phyloP scores from a whole-genome alignment of 2,113 vertebrate genomes.

The Ceratotherium simum region DNA sequence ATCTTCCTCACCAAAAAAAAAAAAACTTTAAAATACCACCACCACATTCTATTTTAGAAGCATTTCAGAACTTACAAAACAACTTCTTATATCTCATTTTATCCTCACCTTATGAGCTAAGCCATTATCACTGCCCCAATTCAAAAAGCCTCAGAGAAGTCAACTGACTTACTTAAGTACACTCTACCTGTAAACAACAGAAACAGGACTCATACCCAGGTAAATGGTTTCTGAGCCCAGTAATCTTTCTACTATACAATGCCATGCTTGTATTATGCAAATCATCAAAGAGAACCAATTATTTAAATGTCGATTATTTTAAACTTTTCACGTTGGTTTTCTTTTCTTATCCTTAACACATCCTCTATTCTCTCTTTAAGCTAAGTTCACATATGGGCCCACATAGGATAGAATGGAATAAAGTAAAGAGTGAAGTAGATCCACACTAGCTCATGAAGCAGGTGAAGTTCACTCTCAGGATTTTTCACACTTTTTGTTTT shows the following conservation, averaged over 20 bases:
- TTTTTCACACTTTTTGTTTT: neutral
- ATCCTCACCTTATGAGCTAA: neutral
- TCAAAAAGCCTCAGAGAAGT: neutral
- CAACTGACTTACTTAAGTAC: neutral
- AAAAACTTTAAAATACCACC: neutral
- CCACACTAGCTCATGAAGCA: neutral
- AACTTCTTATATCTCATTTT: neutral
- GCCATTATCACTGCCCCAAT: neutral
- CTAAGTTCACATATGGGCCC: neutral
- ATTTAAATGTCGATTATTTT: neutral
- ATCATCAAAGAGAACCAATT: neutral
- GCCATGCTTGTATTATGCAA: neutral
- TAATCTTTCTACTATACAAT: neutral
- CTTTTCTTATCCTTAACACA: neutral
- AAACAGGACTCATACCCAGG: neutral
- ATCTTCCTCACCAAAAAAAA: no score
- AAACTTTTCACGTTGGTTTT: neutral
- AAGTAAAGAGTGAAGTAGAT: neutral
- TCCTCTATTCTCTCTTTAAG: neutral
- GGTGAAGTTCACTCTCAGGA: neutral
- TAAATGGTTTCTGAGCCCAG: neutral
- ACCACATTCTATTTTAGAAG: slow-evolving; percentile 20
- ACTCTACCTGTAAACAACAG: neutral
- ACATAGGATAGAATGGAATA: neutral
- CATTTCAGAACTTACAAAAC: slow-evolving; percentile 36